Evolutionary conservation across 2,113 vertebrate species (phyloP).

Genomic region (Podiceps cristatus): DNA sequence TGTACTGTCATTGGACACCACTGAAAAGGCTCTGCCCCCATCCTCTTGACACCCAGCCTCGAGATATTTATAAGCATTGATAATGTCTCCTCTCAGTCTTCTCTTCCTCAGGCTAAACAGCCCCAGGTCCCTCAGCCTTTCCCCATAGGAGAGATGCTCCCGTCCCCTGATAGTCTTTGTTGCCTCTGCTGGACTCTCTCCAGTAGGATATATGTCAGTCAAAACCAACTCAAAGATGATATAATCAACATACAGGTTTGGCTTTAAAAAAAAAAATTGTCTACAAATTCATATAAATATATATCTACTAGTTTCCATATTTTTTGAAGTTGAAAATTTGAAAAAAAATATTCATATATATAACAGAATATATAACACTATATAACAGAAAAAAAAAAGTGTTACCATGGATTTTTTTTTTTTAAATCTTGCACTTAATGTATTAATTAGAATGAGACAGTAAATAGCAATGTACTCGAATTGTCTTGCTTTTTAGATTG

Average conservation of each 20-base stretch:
- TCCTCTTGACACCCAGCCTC: no score
- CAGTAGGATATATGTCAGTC: neutral
- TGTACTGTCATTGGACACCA: no score
- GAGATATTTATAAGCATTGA: no score
- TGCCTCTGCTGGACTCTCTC: no score
- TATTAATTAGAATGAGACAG: neutral
- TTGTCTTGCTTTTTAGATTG: neutral
- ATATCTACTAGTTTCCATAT: no score
- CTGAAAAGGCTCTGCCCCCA: no score
- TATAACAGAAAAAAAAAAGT: neutral
- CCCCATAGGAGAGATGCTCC: no score
- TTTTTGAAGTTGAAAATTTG: neutral
- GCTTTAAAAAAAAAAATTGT: neutral
- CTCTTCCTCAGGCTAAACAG: no score
- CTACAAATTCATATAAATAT: neutral
- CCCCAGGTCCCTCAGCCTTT: no score
- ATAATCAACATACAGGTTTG: neutral
- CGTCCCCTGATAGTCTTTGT: no score
- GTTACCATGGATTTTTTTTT: neutral
- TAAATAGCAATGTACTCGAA: neutral
- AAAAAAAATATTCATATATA: neutral
- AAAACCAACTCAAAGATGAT: neutral
- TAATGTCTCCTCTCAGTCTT: no score
- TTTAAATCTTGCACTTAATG: accelerated
- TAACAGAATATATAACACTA: neutral